Conservation (phyloP, 1,140 invertebrate species). For the Stenopsyche tienmushanensis region DNA sequence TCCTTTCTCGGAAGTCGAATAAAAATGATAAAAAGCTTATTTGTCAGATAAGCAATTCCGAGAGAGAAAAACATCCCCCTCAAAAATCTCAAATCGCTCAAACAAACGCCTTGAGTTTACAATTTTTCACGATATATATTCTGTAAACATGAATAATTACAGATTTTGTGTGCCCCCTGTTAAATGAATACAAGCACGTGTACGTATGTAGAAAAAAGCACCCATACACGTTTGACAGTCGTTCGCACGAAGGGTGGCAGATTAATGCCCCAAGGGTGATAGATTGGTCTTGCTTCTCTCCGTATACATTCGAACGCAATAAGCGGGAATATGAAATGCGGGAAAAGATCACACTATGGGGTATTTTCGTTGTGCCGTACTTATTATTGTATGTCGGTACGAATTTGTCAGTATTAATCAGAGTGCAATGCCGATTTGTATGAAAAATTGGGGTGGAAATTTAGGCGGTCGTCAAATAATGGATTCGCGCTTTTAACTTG, state of each 20-base stretch:
- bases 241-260: conserved; percentile 5
- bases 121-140: too few relatives aligned
- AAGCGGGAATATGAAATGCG: background rate
- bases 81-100: too few relatives aligned
- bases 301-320: background rate
- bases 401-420: background rate
- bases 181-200: background rate
- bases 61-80: too few relatives aligned
- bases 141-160: too few relatives aligned
- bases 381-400: background rate
- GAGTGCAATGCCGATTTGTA: background rate
- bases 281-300: conserved; percentile 12
- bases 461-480: too few relatives aligned
- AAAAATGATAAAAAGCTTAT: too few relatives aligned
- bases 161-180: too few relatives aligned
- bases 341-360: background rate
- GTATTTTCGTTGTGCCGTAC: background rate
- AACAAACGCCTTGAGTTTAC: too few relatives aligned
- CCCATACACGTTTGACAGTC: background rate
- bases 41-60: too few relatives aligned
- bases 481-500: too few relatives aligned
- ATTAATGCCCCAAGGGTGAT: conserved; percentile 17
- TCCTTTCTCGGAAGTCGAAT: too few relatives aligned
- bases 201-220: conserved; percentile 3
- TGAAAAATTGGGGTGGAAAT: background rate